These are phyloP conservation scores for Ophion costatus DNA, from an alignment of 2,888 invertebrate species.

Conservation along the genomic window DNA sequence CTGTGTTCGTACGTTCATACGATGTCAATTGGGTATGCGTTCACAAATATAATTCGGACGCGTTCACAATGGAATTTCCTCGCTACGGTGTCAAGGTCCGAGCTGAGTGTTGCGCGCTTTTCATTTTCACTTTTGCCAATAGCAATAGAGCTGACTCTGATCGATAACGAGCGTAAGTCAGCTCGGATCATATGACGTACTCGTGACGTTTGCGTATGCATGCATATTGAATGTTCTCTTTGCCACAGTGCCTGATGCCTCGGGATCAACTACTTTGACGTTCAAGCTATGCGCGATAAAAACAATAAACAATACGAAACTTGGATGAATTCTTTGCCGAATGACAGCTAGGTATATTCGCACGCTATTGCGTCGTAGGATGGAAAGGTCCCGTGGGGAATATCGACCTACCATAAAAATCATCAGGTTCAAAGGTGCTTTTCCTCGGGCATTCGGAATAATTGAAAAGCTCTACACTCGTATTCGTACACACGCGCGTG, in stretches of 20 bases:
- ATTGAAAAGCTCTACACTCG: background rate
- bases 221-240: background rate
- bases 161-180: slow-evolving; percentile 15
- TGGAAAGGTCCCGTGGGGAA: no score
- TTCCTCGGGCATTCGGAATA: background rate
- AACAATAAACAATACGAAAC: background rate
- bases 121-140: slow-evolving; percentile 22
- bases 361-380: no score
- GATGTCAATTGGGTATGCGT: background rate
- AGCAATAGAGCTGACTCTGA: slow-evolving; percentile 8
- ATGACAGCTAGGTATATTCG: no score
- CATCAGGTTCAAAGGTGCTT: background rate
- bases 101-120: slow-evolving; percentile 12
- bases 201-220: background rate
- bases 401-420: background rate
- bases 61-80: background rate
- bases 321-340: no score
- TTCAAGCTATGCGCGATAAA: background rate
- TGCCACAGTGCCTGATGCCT: background rate
- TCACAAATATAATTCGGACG: background rate
- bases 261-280: background rate
- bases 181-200: slow-evolving; percentile 37
- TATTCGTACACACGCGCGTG: background rate
- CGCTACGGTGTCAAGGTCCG: slow-evolving; percentile 15
- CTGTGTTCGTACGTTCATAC: background rate